A percentile compares a stretch with the other conserved stretches of the same genome.
phyloP scores from a whole-genome alignment of 2,888 invertebrate genomes.

The Notocelia uddmanniana region DNA sequence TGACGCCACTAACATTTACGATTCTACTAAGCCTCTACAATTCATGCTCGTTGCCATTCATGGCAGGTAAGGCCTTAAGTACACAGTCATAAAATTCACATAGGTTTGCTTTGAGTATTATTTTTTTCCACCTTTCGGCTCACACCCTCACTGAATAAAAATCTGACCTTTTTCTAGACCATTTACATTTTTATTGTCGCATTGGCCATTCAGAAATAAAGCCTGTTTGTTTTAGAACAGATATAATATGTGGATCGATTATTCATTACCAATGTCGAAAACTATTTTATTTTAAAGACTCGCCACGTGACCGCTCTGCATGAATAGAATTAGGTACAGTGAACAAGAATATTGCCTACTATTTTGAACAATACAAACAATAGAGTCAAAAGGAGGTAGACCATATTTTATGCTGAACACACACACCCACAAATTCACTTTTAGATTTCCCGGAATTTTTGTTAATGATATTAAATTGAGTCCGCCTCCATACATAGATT shows the following conservation, averaged over 20 bases:
- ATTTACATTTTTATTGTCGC: constrained; percentile 40
- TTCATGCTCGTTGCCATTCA: constrained; percentile 40
- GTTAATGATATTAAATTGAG: too few relatives aligned
- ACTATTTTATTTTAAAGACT: too few relatives aligned
- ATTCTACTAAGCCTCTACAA: constrained; percentile 30
- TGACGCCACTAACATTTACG: constrained; percentile 24
- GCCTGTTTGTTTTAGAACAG: constrained; percentile 10
- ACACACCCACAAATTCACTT: too few relatives aligned
- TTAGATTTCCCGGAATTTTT: too few relatives aligned
- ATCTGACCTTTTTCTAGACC: constrained; percentile 38
- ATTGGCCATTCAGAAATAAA: constrained; percentile 5
- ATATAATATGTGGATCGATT: not conserved
- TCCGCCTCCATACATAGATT: too few relatives aligned
- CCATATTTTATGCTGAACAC: too few relatives aligned
- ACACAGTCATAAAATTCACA: constrained; percentile 41
- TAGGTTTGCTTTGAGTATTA: constrained; percentile 40
- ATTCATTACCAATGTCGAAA: not conserved
- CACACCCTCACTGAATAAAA: constrained; percentile 38
- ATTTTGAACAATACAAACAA: too few relatives aligned
- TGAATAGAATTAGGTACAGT: too few relatives aligned
- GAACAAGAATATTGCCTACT: too few relatives aligned
- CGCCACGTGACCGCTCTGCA: too few relatives aligned
- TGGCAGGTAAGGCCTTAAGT: constrained; percentile 40
- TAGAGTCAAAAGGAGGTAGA: too few relatives aligned
- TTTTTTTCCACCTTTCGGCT: constrained; percentile 29